A percentile compares a stretch with the other conserved stretches of the same genome.
These are phyloP conservation scores for Phoeniculus purpureus DNA, from an alignment of 2,797 vertebrate species.

Conservation along the genomic window DNA sequence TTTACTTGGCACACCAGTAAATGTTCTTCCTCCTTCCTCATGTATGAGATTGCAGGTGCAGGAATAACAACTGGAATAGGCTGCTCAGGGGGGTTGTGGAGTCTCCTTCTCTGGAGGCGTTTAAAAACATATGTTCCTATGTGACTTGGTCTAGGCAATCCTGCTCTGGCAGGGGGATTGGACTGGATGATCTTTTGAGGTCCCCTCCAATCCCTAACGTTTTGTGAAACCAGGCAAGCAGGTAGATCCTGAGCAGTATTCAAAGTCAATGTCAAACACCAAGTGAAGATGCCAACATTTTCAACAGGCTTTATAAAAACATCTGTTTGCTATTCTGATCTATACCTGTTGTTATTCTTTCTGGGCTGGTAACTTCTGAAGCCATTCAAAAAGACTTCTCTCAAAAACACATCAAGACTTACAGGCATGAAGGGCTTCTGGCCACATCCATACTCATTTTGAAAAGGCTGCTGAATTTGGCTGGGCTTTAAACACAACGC, in stretches of 20 bases:
- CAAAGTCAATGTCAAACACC: neutral
- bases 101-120: too few species aligned
- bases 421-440: neutral
- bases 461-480: slow-evolving; percentile 31
- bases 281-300: neutral
- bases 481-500: neutral
- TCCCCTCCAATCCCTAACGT: too few species aligned
- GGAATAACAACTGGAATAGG: too few species aligned
- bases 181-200: too few species aligned
- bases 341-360: neutral
- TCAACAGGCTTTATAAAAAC: too few species aligned
- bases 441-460: neutral
- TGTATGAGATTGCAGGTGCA: neutral
- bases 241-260: neutral
- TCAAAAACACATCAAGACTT: neutral
- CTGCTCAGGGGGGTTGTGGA: too few species aligned
- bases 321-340: neutral
- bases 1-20: too few species aligned
- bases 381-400: neutral
- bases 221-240: neutral
- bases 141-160: too few species aligned
- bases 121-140: too few species aligned
- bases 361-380: slow-evolving; percentile 17
- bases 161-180: too few species aligned
- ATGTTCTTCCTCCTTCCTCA: too few species aligned